A percentile compares a stretch with the other conserved stretches of the same genome.
Conservation (phyloP, 2,797 vertebrate genomes). For the Parauchenoglanis punctatus region DNA sequence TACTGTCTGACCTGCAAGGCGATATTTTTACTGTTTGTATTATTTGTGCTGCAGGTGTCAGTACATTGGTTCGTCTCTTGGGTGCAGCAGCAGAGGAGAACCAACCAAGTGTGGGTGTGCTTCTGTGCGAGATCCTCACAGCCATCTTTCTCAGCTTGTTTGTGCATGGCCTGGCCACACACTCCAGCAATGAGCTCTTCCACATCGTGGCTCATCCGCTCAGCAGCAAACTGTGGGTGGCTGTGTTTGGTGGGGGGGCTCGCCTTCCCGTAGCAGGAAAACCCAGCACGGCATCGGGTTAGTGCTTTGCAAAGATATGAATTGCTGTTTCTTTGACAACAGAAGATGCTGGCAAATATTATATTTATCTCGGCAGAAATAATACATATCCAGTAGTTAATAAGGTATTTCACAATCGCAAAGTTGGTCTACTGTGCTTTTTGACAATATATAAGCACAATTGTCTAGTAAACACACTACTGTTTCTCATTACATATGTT, state of each 20-base stretch:
- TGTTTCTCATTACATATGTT: neutral
- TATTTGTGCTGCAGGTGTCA: constrained; percentile 78
- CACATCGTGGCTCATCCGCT: constrained; percentile 91
- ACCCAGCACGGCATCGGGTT: constrained; percentile 76
- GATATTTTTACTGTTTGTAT: neutral
- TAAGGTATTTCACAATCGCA: neutral
- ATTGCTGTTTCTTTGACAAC: neutral
- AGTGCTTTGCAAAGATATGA: constrained; percentile 51
- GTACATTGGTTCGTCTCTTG: constrained; percentile 81
- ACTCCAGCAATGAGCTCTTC: constrained; percentile 92
- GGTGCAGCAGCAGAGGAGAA: constrained; percentile 91
- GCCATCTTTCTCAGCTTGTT: constrained; percentile 95
- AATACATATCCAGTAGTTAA: neutral
- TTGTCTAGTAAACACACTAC: neutral
- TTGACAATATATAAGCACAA: neutral
- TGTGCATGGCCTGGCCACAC: constrained; percentile 93
- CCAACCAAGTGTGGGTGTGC: constrained; percentile 86
- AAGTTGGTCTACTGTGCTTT: neutral
- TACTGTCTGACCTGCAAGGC: neutral
- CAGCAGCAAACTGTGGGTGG: constrained; percentile 91
- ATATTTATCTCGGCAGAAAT: neutral
- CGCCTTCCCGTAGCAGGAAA: constrained; percentile 73
- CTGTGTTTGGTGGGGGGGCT: constrained; percentile 91
- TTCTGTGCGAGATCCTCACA: constrained; percentile 95
- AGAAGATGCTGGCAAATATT: neutral